Percentiles rank a stretch among this genome's conserved stretches.
Evolutionary conservation across 2,797 vertebrate species (phyloP).

Genomic region (Chaenodraco wilsoni): DNA sequence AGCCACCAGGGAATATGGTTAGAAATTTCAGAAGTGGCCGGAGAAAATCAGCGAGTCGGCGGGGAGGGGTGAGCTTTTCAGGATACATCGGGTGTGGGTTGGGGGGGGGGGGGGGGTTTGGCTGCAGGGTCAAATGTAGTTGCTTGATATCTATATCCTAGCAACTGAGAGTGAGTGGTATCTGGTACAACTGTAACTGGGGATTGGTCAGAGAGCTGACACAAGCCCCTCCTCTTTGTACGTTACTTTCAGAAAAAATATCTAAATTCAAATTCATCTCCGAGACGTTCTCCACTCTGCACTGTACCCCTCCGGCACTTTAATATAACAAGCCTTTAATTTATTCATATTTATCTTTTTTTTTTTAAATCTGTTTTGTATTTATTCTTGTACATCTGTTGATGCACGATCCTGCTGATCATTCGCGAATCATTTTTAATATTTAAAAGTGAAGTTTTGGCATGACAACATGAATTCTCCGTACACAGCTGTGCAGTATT

Average conservation of each 20-base stretch:
- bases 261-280: constrained; percentile 87
- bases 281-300: constrained; percentile 87
- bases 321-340: constrained; percentile 77
- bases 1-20: constrained; percentile 57
- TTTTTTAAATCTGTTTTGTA: constrained; percentile 64
- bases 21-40: constrained; percentile 65
- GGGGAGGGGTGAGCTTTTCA: constrained; percentile 66
- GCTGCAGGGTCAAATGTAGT: constrained; percentile 71
- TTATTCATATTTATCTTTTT: constrained; percentile 65
- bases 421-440: too few relatives aligned
- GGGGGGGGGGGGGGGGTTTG: constrained; percentile 7
- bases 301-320: constrained; percentile 89
- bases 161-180: constrained; percentile 87
- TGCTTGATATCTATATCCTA: constrained; percentile 93
- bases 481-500: constrained; percentile 90
- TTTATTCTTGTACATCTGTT: constrained; percentile 67
- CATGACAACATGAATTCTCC: constrained; percentile 91
- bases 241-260: constrained; percentile 86
- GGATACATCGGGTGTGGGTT: constrained; percentile 45
- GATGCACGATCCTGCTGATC: neutral
- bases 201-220: constrained; percentile 89
- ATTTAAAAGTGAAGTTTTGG: constrained; percentile 60
- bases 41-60: constrained; percentile 37
- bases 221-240: constrained; percentile 87
- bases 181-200: constrained; percentile 81